A percentile compares a stretch with the other conserved stretches of the same genome.
Evolutionary conservation across 1,140 invertebrate genomes (phyloP).

Genomic region (Drosophila takahashii): DNA sequence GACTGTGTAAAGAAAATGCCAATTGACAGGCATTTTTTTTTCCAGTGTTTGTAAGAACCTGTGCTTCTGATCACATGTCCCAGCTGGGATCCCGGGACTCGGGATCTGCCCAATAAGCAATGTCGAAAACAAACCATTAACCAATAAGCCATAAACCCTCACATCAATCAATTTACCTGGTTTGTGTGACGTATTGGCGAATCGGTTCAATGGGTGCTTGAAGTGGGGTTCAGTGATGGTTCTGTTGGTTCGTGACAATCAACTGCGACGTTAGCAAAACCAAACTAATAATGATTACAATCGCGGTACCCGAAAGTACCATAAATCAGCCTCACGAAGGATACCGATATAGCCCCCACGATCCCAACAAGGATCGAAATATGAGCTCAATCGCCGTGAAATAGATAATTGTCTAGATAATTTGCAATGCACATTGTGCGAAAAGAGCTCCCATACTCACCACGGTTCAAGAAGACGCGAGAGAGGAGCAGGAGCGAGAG

Average conservation of each 20-base stretch:
- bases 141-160: constrained; percentile 25
- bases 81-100: constrained; percentile 2
- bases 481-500: neutral
- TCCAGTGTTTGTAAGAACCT: neutral
- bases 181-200: constrained; percentile 11
- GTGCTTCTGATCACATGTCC: constrained; percentile 12
- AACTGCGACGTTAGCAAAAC: constrained; percentile 8
- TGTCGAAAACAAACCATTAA: constrained; percentile 29
- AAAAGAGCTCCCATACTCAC: constrained; percentile 8
- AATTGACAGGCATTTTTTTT: neutral
- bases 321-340: neutral
- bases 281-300: neutral
- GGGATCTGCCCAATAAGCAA: constrained; percentile 18
- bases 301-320: neutral
- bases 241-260: neutral
- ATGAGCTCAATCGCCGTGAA: neutral
- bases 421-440: neutral
- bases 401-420: neutral
- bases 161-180: constrained; percentile 22
- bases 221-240: neutral
- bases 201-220: neutral
- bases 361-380: constrained; percentile 3
- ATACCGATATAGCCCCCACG: neutral
- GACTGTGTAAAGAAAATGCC: neutral
- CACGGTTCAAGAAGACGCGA: neutral